These are phyloP conservation scores for Nephotettix cincticeps DNA, from an alignment of 1,140 invertebrate species.

Conservation along the genomic window DNA sequence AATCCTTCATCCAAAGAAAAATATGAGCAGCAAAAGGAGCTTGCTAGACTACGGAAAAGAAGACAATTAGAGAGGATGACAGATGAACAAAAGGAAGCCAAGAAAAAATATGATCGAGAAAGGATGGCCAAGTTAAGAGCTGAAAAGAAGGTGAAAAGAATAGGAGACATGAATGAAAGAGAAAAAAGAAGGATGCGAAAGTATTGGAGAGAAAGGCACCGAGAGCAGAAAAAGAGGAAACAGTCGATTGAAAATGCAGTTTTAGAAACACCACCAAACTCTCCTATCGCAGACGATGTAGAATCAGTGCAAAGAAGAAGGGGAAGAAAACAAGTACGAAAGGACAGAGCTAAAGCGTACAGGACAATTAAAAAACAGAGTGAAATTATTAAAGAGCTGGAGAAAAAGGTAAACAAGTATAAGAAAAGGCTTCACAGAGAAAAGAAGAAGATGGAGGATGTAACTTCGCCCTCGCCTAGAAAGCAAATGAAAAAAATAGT, in stretches of 20 bases:
- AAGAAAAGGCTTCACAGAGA: no score
- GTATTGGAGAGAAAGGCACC: not conserved
- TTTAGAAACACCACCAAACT: not conserved
- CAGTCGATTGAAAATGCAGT: not conserved
- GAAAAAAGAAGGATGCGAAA: not conserved
- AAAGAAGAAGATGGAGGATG: slow-evolving; percentile 6
- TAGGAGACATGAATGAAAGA: not conserved
- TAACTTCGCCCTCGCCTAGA: not conserved
- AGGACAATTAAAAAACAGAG: not conserved
- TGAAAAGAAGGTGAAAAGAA: not conserved
- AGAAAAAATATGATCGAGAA: not conserved
- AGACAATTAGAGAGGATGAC: not conserved
- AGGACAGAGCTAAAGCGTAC: not conserved
- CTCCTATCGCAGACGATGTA: not conserved
- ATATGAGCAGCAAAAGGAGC: slow-evolving; percentile 6
- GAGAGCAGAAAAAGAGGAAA: not conserved
- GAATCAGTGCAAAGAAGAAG: not conserved
- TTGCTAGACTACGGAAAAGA: not conserved
- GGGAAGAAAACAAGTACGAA: not conserved
- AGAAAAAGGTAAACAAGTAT: slow-evolving; percentile 24
- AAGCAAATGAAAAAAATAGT: not conserved
- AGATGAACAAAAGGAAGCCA: not conserved
- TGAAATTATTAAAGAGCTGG: not conserved
- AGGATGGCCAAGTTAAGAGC: not conserved
- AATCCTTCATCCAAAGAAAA: slow-evolving; percentile 19